These are phyloP conservation scores for Leucophenga maculata DNA, from an alignment of 2,888 invertebrate genomes.

Conservation along the genomic window DNA sequence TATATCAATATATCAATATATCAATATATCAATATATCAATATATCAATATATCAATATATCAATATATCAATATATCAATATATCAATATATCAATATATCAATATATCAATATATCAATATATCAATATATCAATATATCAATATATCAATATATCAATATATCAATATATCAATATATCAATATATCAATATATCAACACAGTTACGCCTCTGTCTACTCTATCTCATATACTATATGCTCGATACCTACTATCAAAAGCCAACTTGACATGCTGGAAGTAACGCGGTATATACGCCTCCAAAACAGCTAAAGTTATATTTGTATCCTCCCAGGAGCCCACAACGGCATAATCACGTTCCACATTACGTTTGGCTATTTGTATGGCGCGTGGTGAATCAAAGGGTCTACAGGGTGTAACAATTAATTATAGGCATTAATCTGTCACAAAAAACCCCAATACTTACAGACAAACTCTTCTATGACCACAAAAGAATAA, in stretches of 20 bases:
- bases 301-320: constrained; percentile 85
- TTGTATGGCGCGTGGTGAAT: constrained; percentile 83
- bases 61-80: no score
- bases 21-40: no score
- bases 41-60: constrained; percentile 78
- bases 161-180: constrained; percentile 78
- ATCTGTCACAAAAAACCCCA: neutral
- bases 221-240: no score
- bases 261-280: constrained; percentile 77
- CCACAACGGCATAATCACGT: constrained; percentile 87
- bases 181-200: no score
- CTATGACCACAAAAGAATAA: constrained; percentile 92
- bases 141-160: no score
- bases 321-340: constrained; percentile 88
- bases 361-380: constrained; percentile 87
- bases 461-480: constrained; percentile 82
- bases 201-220: constrained; percentile 83
- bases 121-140: no score
- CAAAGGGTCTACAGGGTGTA: constrained; percentile 87
- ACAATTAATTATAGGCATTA: constrained; percentile 27
- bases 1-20: no score
- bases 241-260: constrained; percentile 52
- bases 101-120: no score
- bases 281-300: constrained; percentile 83
- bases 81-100: constrained; percentile 78